Conservation (phyloP, 2,797 vertebrate species). For the Typhlichthys subterraneus region DNA sequence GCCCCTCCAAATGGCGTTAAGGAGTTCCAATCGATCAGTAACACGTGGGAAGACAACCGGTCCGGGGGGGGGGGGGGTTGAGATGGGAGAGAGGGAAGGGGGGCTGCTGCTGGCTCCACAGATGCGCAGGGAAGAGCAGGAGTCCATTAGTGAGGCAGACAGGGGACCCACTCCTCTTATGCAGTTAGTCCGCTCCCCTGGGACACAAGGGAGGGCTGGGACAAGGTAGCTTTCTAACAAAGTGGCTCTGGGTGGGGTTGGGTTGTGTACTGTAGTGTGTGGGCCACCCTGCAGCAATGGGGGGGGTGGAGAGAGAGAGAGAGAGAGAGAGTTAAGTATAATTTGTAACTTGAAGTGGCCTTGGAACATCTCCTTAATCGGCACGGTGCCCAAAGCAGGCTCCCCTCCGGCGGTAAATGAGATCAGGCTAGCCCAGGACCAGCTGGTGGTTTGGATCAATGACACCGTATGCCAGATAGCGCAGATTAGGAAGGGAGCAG, state of each 20-base stretch:
- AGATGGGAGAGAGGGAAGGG: constrained; percentile 53
- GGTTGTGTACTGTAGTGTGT: neutral
- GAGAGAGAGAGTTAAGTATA: constrained; percentile 43
- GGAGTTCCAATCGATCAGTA: too few species aligned
- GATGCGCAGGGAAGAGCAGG: constrained; percentile 44
- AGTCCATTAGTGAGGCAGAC: constrained; percentile 66
- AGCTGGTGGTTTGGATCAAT: constrained; percentile 78
- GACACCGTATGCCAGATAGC: constrained; percentile 51
- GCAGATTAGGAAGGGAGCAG: constrained; percentile 10
- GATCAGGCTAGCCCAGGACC: constrained; percentile 70
- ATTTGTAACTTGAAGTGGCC: constrained; percentile 75
- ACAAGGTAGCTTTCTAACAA: constrained; percentile 18
- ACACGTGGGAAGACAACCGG: too few species aligned
- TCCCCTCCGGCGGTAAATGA: constrained; percentile 71
- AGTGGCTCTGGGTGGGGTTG: neutral
- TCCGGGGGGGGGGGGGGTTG: constrained; percentile 41
- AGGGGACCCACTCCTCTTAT: constrained; percentile 49
- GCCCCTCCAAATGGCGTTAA: too few species aligned
- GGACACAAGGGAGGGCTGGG: constrained; percentile 47
- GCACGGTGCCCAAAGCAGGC: constrained; percentile 62
- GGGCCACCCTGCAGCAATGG: neutral
- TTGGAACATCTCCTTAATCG: constrained; percentile 69
- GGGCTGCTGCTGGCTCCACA: constrained; percentile 37
- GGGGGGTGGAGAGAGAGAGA: constrained; percentile 6
- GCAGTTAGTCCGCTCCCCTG: constrained; percentile 58